Percentiles rank a stretch among this genome's conserved stretches.
phyloP scores from a whole-genome alignment of 2,888 invertebrate species.

The Pseudanteris insignis region DNA sequence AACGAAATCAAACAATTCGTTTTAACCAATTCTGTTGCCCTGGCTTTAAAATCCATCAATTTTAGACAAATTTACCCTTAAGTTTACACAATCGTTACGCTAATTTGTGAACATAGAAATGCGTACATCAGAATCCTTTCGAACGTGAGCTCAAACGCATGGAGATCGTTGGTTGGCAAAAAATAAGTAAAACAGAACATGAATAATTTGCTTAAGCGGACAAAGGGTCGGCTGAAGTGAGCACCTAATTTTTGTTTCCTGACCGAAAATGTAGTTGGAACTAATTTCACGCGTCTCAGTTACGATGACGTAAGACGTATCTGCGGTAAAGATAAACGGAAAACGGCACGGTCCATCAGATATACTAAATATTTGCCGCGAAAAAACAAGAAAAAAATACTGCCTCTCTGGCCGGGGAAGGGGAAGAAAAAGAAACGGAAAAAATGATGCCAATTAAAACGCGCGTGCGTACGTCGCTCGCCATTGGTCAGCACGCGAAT shows the following conservation, averaged over 20 bases:
- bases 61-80: no score
- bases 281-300: conserved; percentile 45
- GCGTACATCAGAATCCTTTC: no score
- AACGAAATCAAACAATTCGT: no score
- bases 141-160: no score
- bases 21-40: no score
- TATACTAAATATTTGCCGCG: conserved; percentile 27
- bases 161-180: no score
- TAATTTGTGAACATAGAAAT: no score
- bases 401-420: conserved; percentile 9
- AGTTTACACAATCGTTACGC: no score
- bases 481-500: conserved; percentile 40
- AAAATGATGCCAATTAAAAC: conserved; percentile 31
- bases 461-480: conserved; percentile 9
- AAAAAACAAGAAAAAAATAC: conserved; percentile 27
- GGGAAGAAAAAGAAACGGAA: conserved; percentile 32
- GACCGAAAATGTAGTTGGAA: conserved; percentile 20
- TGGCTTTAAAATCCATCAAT: no score
- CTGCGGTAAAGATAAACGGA: conserved; percentile 31
- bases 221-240: conserved; percentile 9
- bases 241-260: conserved; percentile 19
- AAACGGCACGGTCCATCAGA: conserved; percentile 39
- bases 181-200: no score
- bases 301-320: conserved; percentile 34
- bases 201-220: conserved; percentile 16